Percentiles rank a stretch among this genome's conserved stretches.
Conservation (phyloP, 2,797 vertebrate species). For the Thalassophryne amazonica region DNA sequence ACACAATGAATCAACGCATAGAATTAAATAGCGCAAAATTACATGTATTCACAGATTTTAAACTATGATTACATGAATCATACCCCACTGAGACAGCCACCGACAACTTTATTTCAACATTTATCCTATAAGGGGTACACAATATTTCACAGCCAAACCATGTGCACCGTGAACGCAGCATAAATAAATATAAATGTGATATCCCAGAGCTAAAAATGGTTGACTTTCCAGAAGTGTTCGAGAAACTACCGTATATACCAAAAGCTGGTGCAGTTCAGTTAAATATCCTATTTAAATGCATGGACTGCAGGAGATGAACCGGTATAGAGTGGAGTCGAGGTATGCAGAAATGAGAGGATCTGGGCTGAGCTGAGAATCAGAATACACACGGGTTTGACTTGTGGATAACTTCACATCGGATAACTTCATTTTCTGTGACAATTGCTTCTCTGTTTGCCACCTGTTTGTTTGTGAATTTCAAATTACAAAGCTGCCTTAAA, state of each 20-base stretch:
- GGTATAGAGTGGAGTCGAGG: conserved; percentile 59
- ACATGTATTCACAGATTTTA: neutral
- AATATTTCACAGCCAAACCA: conserved; percentile 33
- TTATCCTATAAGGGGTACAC: neutral
- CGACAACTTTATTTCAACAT: conserved; percentile 12
- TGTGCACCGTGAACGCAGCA: conserved; percentile 22
- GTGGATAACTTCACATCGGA: conserved; percentile 50
- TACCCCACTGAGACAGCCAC: conserved; percentile 3
- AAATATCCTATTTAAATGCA: conserved; percentile 87
- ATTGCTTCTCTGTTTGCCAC: conserved; percentile 28
- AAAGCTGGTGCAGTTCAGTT: conserved; percentile 69
- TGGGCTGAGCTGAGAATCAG: conserved; percentile 53
- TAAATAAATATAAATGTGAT: conserved; percentile 64
- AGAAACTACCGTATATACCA: conserved; percentile 62
- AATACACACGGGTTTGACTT: conserved; percentile 42
- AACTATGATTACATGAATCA: conserved; percentile 1
- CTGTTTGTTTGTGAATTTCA: conserved; percentile 25
- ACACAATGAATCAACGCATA: neutral
- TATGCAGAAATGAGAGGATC: conserved; percentile 56
- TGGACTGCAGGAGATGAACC: conserved; percentile 72
- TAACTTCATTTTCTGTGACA: conserved; percentile 56
- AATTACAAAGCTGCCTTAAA: conserved; percentile 15
- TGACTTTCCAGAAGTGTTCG: conserved; percentile 58
- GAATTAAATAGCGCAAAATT: neutral
- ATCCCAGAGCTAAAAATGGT: conserved; percentile 43